Evolutionary conservation across 2,113 vertebrate genomes (phyloP).

Genomic region (Holacanthus passer): DNA sequence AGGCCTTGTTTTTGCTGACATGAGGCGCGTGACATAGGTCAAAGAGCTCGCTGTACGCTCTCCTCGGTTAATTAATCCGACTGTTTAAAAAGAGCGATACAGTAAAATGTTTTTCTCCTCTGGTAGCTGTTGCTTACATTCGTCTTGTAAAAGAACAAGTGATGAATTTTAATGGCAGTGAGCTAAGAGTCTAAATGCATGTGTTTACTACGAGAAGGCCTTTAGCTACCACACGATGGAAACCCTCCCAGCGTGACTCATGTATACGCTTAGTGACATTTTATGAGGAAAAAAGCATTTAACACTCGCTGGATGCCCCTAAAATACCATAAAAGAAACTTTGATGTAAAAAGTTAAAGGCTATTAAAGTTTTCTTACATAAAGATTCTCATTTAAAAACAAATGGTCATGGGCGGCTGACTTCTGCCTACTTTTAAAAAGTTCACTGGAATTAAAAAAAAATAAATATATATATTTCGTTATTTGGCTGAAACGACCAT

Average conservation of each 20-base stretch:
- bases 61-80: constrained; percentile 45
- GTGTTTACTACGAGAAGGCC: constrained; percentile 12
- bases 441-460: not conserved
- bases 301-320: constrained; percentile 42
- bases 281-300: constrained; percentile 56
- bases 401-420: constrained; percentile 22
- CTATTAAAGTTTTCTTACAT: constrained; percentile 46
- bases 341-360: constrained; percentile 47
- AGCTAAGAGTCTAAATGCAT: constrained; percentile 40
- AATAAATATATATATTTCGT: no score
- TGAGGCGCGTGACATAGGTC: constrained; percentile 39
- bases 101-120: not conserved
- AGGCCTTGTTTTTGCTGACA: constrained; percentile 25
- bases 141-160: constrained; percentile 29
- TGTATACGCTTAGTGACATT: constrained; percentile 42
- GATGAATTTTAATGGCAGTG: constrained; percentile 37
- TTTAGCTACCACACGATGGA: constrained; percentile 39
- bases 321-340: constrained; percentile 39
- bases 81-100: constrained; percentile 27
- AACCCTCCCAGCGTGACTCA: constrained; percentile 55
- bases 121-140: constrained; percentile 9
- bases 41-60: not conserved
- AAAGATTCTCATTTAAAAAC: constrained; percentile 35
- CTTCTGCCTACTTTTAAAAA: constrained; percentile 7
- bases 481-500: no score